These are phyloP conservation scores for Prorops nasuta DNA, from an alignment of 1,140 invertebrate genomes.

Conservation along the genomic window DNA sequence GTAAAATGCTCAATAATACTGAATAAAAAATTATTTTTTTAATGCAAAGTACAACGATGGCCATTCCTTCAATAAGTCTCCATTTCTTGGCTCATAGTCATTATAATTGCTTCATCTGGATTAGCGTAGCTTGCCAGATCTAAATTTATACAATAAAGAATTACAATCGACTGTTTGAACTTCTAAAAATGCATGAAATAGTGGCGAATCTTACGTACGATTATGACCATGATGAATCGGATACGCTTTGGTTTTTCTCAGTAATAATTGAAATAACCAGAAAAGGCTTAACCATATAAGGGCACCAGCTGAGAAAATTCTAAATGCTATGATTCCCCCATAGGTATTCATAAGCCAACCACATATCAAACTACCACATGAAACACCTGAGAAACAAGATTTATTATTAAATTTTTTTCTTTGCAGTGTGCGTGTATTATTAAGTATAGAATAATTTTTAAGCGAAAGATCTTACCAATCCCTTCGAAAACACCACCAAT, in stretches of 20 bases:
- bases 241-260: conserved; percentile 46
- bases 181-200: neutral
- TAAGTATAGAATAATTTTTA: neutral
- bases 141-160: conserved; percentile 34
- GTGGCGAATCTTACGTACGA: conserved; percentile 50
- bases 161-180: neutral
- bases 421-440: neutral
- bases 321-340: conserved; percentile 66
- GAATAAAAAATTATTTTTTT: too few relatives aligned
- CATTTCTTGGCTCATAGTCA: conserved; percentile 55
- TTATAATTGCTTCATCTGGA: conserved; percentile 61
- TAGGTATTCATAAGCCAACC: conserved; percentile 65
- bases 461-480: conserved; percentile 58
- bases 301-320: conserved; percentile 68
- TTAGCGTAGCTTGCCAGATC: conserved; percentile 59
- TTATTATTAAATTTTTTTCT: conserved; percentile 4
- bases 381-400: conserved; percentile 60
- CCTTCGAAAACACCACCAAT: conserved; percentile 85
- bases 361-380: conserved; percentile 72
- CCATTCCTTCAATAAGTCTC: conserved; percentile 46
- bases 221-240: conserved; percentile 44
- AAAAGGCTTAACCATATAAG: conserved; percentile 66
- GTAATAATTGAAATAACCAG: conserved; percentile 57
- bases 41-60: too few relatives aligned
- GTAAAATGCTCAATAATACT: too few relatives aligned